Evolutionary conservation across 2,113 vertebrate genomes (phyloP).

Genomic region (Mesembrinibis cayennensis): DNA sequence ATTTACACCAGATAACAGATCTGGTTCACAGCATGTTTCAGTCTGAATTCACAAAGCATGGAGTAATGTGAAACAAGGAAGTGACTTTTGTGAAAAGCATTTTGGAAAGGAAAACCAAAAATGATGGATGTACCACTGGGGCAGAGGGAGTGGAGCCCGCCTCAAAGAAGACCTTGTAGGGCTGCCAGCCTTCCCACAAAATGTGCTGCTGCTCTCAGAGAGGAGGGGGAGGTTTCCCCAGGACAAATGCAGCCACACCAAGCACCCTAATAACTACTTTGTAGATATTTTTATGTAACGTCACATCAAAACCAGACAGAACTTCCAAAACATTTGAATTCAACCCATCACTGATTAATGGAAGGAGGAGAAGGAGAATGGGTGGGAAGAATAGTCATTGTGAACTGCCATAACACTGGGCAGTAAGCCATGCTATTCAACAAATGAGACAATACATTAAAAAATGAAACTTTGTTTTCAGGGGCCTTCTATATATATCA

Average conservation of each 20-base stretch:
- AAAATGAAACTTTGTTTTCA: conserved; percentile 39
- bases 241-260: conserved; percentile 60
- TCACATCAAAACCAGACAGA: conserved; percentile 57
- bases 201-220: conserved; percentile 36
- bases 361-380: conserved; percentile 56
- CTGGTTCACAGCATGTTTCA: conserved; percentile 15
- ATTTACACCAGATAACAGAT: conserved; percentile 43
- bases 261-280: conserved; percentile 21
- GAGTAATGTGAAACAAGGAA: conserved; percentile 66
- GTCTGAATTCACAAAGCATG: conserved; percentile 55
- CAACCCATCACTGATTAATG: conserved; percentile 52
- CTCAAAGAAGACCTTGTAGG: conserved; percentile 64
- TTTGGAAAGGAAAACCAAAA: conserved; percentile 69
- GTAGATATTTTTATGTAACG: conserved; percentile 42
- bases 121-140: conserved; percentile 66
- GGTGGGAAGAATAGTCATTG: conserved; percentile 65
- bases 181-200: conserved; percentile 56
- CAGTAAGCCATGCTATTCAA: conserved; percentile 57
- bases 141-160: conserved; percentile 50
- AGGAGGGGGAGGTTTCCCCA: conserved; percentile 27
- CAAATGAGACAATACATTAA: conserved; percentile 55
- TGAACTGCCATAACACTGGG: conserved; percentile 56
- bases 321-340: conserved; percentile 51
- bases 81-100: conserved; percentile 69
- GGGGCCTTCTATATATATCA: conserved; percentile 50